These are phyloP conservation scores for Samia ricini DNA, from an alignment of 1,140 invertebrate species.

Conservation along the genomic window DNA sequence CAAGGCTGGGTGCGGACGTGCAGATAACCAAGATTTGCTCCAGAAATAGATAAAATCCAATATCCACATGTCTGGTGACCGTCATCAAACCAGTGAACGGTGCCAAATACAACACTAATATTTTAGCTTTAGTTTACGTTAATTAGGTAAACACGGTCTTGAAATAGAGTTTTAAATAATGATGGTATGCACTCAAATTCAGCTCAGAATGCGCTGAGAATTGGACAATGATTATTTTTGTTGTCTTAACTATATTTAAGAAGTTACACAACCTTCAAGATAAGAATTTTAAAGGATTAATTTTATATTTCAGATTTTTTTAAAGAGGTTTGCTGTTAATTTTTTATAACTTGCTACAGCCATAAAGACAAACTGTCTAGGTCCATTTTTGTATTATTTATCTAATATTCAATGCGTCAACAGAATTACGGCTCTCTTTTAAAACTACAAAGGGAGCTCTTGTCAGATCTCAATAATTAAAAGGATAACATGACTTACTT, in stretches of 20 bases:
- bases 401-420: too few species aligned
- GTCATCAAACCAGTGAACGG: conserved; percentile 7
- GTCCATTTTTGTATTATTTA: too few species aligned
- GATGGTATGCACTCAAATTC: not conserved
- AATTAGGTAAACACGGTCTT: not conserved
- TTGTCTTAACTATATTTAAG: not conserved
- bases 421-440: too few species aligned
- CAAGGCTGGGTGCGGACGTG: conserved; percentile 15
- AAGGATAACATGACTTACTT: too few species aligned
- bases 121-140: conserved; percentile 8
- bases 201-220: not conserved
- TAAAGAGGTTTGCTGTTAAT: too few species aligned
- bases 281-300: too few species aligned
- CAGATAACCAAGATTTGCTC: conserved; percentile 17
- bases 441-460: too few species aligned
- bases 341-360: too few species aligned
- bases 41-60: conserved; percentile 42
- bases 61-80: conserved; percentile 32
- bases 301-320: too few species aligned
- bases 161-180: not conserved
- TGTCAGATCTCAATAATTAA: too few species aligned
- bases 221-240: not conserved
- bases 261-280: not conserved
- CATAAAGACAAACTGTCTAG: too few species aligned
- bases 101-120: conserved; percentile 38